Conservation (phyloP, 1,140 invertebrate genomes). For the Marisa cornuarietis region DNA sequence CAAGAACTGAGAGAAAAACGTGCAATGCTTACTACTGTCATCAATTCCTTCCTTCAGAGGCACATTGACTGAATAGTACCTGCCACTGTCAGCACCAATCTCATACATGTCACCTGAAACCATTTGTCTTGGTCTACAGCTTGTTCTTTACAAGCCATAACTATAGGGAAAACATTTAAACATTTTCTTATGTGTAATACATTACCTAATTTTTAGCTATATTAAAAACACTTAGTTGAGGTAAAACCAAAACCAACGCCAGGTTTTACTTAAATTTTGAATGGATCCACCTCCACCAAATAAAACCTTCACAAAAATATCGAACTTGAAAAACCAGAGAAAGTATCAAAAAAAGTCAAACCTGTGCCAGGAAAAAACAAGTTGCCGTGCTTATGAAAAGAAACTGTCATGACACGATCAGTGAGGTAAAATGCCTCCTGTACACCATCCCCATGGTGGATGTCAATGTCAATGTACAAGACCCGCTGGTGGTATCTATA, state of each 20-base stretch:
- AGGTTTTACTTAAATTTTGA: too few relatives aligned
- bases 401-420: conserved; percentile 68
- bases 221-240: not conserved
- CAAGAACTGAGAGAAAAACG: not conserved
- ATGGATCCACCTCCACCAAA: too few relatives aligned
- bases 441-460: conserved; percentile 69
- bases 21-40: conserved; percentile 78
- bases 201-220: not conserved
- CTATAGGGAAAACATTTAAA: not conserved
- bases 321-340: not conserved
- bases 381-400: conserved; percentile 68
- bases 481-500: conserved; percentile 65
- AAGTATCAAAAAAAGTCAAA: conserved; percentile 21
- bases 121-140: not conserved
- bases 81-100: conserved; percentile 97
- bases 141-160: not conserved
- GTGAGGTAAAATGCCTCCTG: conserved; percentile 69
- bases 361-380: conserved; percentile 68
- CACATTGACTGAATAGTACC: conserved; percentile 99
- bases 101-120: conserved; percentile 93
- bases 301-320: not conserved
- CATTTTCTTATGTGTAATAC: not conserved
- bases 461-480: conserved; percentile 70
- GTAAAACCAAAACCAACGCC: not conserved
- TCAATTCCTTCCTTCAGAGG: conserved; percentile 98